Conservation (phyloP, 1,140 invertebrate genomes). For the Tenebrio molitor region DNA sequence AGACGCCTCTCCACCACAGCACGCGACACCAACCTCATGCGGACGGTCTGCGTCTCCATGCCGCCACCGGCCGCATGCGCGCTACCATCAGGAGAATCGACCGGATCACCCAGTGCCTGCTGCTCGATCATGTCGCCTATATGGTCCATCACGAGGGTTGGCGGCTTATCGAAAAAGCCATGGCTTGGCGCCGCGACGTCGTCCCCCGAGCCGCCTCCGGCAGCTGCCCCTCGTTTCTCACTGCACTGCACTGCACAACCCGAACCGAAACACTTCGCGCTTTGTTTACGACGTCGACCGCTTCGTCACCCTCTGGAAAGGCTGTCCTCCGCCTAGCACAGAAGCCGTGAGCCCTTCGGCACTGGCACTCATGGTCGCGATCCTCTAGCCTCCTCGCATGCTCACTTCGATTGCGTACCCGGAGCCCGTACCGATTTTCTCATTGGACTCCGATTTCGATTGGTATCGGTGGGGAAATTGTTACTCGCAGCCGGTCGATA, state of each 20-base stretch:
- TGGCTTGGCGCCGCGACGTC: conserved; percentile 47
- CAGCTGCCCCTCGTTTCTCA: conserved; percentile 39
- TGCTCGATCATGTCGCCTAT: conserved; percentile 77
- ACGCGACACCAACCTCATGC: conserved; percentile 64
- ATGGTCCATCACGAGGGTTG: conserved; percentile 71
- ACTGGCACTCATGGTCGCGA: conserved; percentile 46
- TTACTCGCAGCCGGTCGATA: conserved; percentile 65
- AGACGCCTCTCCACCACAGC: conserved; percentile 62
- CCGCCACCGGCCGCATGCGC: conserved; percentile 66
- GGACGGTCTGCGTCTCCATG: conserved; percentile 71
- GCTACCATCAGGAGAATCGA: conserved; percentile 69
- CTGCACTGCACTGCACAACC: conserved; percentile 4
- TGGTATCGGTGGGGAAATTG: conserved; percentile 61
- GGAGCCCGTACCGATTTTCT: conserved; percentile 58
- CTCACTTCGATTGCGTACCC: conserved; percentile 53
- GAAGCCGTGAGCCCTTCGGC: conserved; percentile 43
- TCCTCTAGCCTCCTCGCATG: conserved; percentile 50
- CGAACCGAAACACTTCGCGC: not conserved
- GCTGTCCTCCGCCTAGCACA: conserved; percentile 31
- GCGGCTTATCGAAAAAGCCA: conserved; percentile 49
- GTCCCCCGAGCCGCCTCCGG: conserved; percentile 2
- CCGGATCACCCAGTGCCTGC: conserved; percentile 73
- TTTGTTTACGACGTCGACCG: conserved; percentile 56
- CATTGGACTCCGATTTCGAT: conserved; percentile 62
- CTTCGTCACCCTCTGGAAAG: conserved; percentile 42